Conservation (phyloP, 2,113 vertebrate species). For the Hydropotes inermis region DNA sequence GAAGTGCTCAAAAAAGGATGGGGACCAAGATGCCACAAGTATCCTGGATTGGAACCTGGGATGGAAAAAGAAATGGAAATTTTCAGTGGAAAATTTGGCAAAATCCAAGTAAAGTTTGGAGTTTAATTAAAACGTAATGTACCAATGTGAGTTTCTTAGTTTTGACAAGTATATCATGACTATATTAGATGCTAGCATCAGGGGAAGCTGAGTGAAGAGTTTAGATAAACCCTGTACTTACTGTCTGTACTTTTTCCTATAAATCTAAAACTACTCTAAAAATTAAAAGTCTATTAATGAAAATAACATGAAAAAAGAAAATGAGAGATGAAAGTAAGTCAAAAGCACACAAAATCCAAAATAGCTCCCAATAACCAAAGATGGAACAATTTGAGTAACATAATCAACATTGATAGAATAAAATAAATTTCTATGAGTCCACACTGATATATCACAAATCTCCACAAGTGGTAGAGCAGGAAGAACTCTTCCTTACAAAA, state of each 20-base stretch:
- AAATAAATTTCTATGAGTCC: not conserved
- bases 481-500: not conserved
- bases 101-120: not conserved
- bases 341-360: not conserved
- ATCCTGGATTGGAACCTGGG: not conserved
- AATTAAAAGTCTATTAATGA: not conserved
- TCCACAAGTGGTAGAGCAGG: not conserved
- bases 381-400: not conserved
- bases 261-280: constrained; percentile 10
- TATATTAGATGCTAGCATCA: not conserved
- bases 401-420: not conserved
- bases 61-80: not conserved
- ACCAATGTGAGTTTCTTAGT: not conserved
- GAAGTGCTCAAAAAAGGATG: not conserved
- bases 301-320: not conserved
- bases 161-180: not conserved
- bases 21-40: not conserved
- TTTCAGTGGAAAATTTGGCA: not conserved
- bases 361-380: not conserved
- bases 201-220: not conserved
- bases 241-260: not conserved
- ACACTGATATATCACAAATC: not conserved
- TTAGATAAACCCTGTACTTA: not conserved
- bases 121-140: not conserved
- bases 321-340: not conserved